Evolutionary conservation across 2,797 vertebrate genomes (phyloP).

Genomic region (Coregonus sp.): DNA sequence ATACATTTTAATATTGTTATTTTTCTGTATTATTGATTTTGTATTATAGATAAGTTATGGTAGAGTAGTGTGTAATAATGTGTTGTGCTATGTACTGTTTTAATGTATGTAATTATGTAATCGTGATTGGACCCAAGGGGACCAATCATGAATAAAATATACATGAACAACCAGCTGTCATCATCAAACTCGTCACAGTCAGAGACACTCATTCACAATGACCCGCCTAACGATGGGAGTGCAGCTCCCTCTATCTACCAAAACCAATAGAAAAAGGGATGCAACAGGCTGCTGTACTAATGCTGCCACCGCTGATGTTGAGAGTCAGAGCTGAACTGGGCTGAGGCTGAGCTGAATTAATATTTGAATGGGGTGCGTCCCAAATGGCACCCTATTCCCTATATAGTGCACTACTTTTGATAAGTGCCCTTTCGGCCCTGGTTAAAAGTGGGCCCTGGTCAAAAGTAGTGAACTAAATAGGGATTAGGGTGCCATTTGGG

Average conservation of each 20-base stretch:
- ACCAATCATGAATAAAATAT: no score
- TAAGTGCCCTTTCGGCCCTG: not conserved
- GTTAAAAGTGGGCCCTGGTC: no score
- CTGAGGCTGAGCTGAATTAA: not conserved
- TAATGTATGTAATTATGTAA: no score
- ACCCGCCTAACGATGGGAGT: slow-evolving; percentile 50
- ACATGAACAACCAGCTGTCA: not conserved
- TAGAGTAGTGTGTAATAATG: no score
- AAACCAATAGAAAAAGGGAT: slow-evolving; percentile 45
- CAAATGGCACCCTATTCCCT: not conserved
- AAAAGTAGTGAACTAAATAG: no score
- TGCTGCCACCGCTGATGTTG: not conserved
- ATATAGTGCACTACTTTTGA: not conserved
- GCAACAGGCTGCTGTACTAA: not conserved
- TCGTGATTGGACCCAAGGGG: no score
- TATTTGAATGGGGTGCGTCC: not conserved
- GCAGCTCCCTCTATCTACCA: slow-evolving; percentile 70
- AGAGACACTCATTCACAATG: slow-evolving; percentile 16
- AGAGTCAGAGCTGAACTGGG: slow-evolving; percentile 2
- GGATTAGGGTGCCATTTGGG: not conserved
- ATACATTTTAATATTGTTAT: no score
- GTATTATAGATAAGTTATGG: no score
- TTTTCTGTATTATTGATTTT: no score
- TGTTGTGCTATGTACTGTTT: no score
- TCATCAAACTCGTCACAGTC: slow-evolving; percentile 35